A percentile compares a stretch with the other conserved stretches of the same genome.
Evolutionary conservation across 2,888 invertebrate species (phyloP).

Genomic region (Andrena chrysosceles): DNA sequence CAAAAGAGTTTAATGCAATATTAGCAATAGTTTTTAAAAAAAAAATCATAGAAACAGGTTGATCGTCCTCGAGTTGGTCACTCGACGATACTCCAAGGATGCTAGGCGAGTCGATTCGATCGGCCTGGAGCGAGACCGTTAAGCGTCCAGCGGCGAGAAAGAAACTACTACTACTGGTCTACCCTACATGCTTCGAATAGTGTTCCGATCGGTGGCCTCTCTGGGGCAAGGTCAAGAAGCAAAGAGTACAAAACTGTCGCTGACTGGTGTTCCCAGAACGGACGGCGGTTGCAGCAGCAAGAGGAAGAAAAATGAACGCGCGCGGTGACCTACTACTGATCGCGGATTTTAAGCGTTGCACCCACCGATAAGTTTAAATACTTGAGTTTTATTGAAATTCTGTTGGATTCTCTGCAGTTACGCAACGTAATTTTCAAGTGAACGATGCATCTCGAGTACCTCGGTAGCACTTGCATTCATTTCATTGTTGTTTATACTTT

Average conservation of each 20-base stretch:
- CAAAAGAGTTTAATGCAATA: too few species aligned
- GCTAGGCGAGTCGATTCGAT: constrained; percentile 57
- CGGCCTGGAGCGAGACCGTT: constrained; percentile 67
- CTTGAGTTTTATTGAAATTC: too few species aligned
- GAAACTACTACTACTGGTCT: constrained; percentile 57
- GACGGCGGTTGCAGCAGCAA: constrained; percentile 20
- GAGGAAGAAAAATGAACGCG: constrained; percentile 56
- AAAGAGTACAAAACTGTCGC: constrained; percentile 74
- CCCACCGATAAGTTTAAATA: too few species aligned
- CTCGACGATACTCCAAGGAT: constrained; percentile 60
- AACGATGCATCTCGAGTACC: constrained; percentile 21
- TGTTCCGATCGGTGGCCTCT: constrained; percentile 69
- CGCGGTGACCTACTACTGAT: constrained; percentile 69
- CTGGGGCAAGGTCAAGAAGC: constrained; percentile 77
- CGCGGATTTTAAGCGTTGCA: constrained; percentile 45
- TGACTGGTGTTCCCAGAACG: constrained; percentile 54
- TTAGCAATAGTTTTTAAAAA: too few species aligned
- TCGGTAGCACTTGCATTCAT: constrained; percentile 21
- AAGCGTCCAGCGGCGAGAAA: constrained; percentile 63
- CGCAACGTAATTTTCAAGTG: too few species aligned
- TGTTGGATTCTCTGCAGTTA: too few species aligned
- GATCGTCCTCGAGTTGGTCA: constrained; percentile 42
- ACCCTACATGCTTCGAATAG: constrained; percentile 69
- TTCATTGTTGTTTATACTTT: constrained; percentile 52
- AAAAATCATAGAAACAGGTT: constrained; percentile 12